These are phyloP conservation scores for Clarias magur DNA, from an alignment of 2,113 vertebrate genomes.

Conservation along the genomic window DNA sequence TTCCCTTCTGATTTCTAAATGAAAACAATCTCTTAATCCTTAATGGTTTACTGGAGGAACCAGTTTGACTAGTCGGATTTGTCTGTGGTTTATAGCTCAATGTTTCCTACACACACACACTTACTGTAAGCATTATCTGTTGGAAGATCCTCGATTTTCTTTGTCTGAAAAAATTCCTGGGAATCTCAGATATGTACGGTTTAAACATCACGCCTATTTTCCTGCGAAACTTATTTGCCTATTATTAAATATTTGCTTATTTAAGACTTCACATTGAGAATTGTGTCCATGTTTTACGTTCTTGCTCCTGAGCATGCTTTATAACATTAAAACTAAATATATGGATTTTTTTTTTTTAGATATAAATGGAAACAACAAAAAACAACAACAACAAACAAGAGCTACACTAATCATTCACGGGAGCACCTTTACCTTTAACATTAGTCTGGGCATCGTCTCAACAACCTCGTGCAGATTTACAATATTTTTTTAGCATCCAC, in stretches of 20 bases:
- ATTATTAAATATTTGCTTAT: not conserved
- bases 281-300: not conserved
- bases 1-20: not conserved
- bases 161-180: not conserved
- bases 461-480: too few species aligned
- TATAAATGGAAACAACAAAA: too few species aligned
- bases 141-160: not conserved
- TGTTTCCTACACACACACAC: not conserved
- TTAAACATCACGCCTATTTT: not conserved
- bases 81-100: not conserved
- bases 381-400: not conserved
- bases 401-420: not conserved
- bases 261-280: not conserved
- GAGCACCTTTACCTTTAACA: too few species aligned
- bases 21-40: not conserved
- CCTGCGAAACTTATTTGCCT: not conserved
- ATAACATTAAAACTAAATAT: not conserved
- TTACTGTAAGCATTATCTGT: not conserved
- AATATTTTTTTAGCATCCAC: too few species aligned
- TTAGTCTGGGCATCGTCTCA: too few species aligned
- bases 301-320: not conserved
- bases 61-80: not conserved
- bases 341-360: too few species aligned
- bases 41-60: not conserved
- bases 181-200: not conserved